Evolutionary conservation across 1,140 invertebrate species (phyloP), one percentile per base, ranked within the genome.

Genomic region (Drosophila melanogaster): DNA sequence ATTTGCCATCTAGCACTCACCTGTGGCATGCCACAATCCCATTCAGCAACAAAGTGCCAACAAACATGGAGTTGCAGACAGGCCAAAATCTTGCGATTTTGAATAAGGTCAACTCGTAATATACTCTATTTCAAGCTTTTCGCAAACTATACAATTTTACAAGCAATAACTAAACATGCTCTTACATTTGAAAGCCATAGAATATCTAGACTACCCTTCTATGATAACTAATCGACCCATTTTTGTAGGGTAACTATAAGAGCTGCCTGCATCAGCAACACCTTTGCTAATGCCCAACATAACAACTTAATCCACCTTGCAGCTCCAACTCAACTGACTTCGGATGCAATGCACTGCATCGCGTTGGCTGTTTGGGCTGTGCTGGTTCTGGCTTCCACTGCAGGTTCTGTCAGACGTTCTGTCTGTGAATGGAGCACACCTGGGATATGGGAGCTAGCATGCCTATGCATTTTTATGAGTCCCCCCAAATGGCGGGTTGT

Each of bases 301-400:
- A 84, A 84, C 81, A 80, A 84, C 80, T 84, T 84, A 84, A 85
- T 86, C 64, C 81, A 86, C 50, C 81, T 81, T 77, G 77, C 67
- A 67, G 60, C 30, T 43, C 46, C 60, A 24, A 44, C 61, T 49
- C 38, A 44, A 43, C 49, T 64, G 74, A 17, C 54, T 47, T 46
- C 53, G 62, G 59, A 73, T 66, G 12, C 49, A 17, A 33, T 61
- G 58, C 24, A 35, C 40, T 67, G 46, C 59, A 62, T 22, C 54
- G 26, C 11, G 47, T 67, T 50, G 62, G 44, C n/a, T n/a, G n/a
- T 46, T 64, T 56, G 43, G 37, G 19, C 26, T 33, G 44, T 47
- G 24, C 30, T 46, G 44, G 44, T 26, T 60, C 30, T 35, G 26
- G 43, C 17, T 5, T 49, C 14, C 0, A 44, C 51, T 46, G 56